Evolutionary conservation across 2,797 vertebrate species (phyloP), one percentile per base, ranked within the genome.

Genomic region (Sebastes diaconus): DNA sequence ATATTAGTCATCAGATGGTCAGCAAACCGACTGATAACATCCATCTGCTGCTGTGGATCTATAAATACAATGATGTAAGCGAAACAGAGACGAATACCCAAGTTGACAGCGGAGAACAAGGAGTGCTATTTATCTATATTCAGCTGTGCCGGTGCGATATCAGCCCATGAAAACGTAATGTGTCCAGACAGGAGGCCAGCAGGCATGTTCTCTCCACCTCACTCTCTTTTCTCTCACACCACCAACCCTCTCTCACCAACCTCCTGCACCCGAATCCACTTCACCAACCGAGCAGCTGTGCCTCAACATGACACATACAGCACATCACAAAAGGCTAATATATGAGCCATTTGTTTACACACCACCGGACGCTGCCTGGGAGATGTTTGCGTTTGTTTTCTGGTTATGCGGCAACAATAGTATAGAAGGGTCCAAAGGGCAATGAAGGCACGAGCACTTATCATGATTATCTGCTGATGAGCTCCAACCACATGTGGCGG

Each of bases 181-280:
- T 86, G 90, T 93, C 84, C 89, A 92, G 93, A 95, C 94, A 94
- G 86, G 75, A 80, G 74, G 87, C 92, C 93, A 90, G 93, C 84
- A 87, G 93, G 93, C 89, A 89, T 89, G 88, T 88, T 90, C 85
- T 84, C 82, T 81, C 85, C 87, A 83, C 82, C 81, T 84, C 77
- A n/a, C 76, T 68, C 72, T 78, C 29, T 54, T 10, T 32, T 66
- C 24, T 69, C 71, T 73, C 59, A 5, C 76, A 77, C 58, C 76
- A 77, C 58, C 77, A 20, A 50, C 24, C 65, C 77, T 72, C 67
- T 75, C 72, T 50, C 2, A 70, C 75, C 75, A 57, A 74, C 46
- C 66, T 68, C 25, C 77, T 65, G 54, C 46, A 60, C 46, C 52
- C 66, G 72, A 69, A 88, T 85, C 86, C 59, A 70, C 42, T 58